These are phyloP conservation scores for Chascanopsetta lugubris DNA, from an alignment of 2,113 vertebrate species.

Conservation along the genomic window DNA sequence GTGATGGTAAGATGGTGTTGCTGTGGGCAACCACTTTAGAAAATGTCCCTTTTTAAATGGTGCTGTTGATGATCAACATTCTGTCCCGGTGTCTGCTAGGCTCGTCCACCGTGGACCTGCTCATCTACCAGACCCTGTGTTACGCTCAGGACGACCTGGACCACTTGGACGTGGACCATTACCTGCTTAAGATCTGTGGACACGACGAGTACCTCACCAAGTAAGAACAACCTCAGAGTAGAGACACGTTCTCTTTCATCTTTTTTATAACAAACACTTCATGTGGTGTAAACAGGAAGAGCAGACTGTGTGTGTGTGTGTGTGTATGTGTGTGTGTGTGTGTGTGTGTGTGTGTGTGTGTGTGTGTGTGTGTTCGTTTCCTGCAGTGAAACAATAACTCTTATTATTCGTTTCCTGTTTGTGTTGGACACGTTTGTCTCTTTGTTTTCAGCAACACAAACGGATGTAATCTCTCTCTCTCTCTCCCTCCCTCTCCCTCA, in stretches of 20 bases:
- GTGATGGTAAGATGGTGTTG: slow-evolving; percentile 91
- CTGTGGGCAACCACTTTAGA: no score
- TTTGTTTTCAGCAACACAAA: not conserved
- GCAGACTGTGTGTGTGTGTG: not conserved
- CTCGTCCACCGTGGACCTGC: slow-evolving; percentile 91
- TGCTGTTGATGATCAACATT: not conserved
- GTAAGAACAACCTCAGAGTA: no score
- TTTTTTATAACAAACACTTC: not conserved
- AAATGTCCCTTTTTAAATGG: not conserved
- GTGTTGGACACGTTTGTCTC: no score
- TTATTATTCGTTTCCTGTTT: slow-evolving; percentile 2
- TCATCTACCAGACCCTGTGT: slow-evolving; percentile 95
- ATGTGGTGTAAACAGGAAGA: slow-evolving; percentile 3
- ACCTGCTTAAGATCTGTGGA: slow-evolving; percentile 80
- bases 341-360: slow-evolving; percentile 24
- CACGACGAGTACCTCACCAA: slow-evolving; percentile 89
- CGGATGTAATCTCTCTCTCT: not conserved
- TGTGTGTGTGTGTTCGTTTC: slow-evolving; percentile 15
- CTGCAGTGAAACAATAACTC: slow-evolving; percentile 41
- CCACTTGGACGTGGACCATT: slow-evolving; percentile 81
- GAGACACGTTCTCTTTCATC: not conserved
- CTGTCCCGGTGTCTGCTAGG: slow-evolving; percentile 72
- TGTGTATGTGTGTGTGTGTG: no score
- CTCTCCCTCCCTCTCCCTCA: slow-evolving; percentile 48
- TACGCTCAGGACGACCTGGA: slow-evolving; percentile 91